Conservation (phyloP, 2,113 vertebrate genomes). For the Pipa parva region DNA sequence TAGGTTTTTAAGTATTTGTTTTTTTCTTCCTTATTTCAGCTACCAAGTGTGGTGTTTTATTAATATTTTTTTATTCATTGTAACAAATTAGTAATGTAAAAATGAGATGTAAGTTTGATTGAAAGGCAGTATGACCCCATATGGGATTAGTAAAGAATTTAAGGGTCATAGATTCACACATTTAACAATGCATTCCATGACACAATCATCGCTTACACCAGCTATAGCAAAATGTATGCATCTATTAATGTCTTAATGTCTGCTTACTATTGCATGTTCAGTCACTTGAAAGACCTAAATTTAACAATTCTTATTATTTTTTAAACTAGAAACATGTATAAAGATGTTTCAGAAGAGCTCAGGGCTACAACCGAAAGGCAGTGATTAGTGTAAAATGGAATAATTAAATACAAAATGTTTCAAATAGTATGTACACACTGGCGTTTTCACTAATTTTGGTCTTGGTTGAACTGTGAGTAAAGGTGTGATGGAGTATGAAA, state of each 20-base stretch:
- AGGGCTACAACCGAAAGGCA: not conserved
- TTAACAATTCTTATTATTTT: not conserved
- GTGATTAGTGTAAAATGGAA: not conserved
- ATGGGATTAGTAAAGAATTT: not conserved
- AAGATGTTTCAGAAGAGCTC: constrained; percentile 15
- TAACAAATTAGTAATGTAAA: constrained; percentile 58
- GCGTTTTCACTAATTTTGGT: not conserved
- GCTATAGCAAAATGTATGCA: constrained; percentile 4
- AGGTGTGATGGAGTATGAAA: not conserved
- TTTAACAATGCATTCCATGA: constrained; percentile 7
- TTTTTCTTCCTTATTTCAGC: constrained; percentile 43
- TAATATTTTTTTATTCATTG: constrained; percentile 51
- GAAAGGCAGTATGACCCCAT: not conserved
- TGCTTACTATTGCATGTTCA: constrained; percentile 27
- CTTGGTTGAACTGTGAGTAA: not conserved
- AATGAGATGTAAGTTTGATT: not conserved
- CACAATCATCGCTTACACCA: constrained; percentile 2
- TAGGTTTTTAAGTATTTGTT: constrained; percentile 49
- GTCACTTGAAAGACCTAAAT: constrained; percentile 15
- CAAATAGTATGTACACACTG: not conserved
- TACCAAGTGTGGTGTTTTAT: constrained; percentile 57
- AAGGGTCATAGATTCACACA: not conserved
- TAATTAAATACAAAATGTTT: not conserved
- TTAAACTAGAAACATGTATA: not conserved
- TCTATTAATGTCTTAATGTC: constrained; percentile 4